Percentiles rank a stretch among this genome's conserved stretches.
phyloP scores from a whole-genome alignment of 2,797 vertebrate species.

The Alectoris magna region DNA sequence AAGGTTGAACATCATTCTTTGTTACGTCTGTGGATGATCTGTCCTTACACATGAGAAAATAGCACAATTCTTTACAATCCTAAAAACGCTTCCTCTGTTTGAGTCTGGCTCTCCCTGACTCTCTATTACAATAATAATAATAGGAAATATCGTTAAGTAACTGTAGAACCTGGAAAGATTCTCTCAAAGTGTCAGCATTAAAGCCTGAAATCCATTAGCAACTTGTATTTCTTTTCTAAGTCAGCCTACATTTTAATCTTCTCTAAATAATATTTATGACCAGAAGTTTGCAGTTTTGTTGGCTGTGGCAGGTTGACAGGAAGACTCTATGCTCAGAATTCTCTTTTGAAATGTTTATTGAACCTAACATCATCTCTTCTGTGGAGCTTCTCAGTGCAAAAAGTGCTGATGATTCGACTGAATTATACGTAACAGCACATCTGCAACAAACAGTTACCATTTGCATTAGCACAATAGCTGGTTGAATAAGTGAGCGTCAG shows the following conservation, averaged over 20 bases:
- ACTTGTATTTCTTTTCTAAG: neutral
- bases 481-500: neutral
- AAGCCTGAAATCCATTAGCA: neutral
- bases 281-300: neutral
- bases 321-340: neutral
- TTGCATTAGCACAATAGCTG: constrained; percentile 36
- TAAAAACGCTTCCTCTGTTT: neutral
- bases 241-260: neutral
- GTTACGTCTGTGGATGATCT: neutral
- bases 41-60: neutral
- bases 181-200: neutral
- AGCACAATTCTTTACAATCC: neutral
- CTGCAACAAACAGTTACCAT: constrained; percentile 37
- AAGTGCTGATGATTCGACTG: neutral
- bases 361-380: neutral
- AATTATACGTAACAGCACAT: neutral
- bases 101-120: neutral
- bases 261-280: neutral
- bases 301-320: neutral
- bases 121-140: neutral
- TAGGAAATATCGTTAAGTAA: neutral
- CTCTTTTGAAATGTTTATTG: neutral
- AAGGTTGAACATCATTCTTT: neutral
- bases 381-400: neutral
- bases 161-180: neutral